Evolutionary conservation across 2,113 vertebrate species (phyloP).

Genomic region (Zosterops borbonicus): DNA sequence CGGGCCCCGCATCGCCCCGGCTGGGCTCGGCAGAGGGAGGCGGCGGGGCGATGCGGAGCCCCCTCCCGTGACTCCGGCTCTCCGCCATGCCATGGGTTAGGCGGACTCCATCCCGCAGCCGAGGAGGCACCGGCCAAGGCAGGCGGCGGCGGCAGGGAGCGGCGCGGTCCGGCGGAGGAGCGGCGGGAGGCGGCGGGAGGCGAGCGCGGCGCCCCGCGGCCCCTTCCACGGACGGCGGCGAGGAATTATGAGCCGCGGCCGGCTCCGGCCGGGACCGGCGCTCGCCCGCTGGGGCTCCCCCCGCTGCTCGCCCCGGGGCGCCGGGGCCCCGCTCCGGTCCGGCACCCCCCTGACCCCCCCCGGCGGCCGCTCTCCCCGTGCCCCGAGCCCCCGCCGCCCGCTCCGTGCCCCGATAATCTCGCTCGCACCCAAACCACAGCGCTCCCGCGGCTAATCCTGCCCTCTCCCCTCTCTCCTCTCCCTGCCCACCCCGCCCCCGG

Average conservation of each 20-base stretch:
- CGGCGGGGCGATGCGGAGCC: background rate
- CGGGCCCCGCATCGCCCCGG: no score
- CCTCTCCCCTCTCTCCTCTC: background rate
- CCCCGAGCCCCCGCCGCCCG: background rate
- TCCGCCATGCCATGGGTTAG: constrained; percentile 55
- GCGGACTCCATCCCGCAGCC: constrained; percentile 13
- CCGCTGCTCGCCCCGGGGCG: background rate
- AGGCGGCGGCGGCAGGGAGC: background rate
- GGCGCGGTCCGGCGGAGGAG: background rate
- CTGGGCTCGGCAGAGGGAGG: background rate
- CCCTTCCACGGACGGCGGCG: constrained; percentile 5
- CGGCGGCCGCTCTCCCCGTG: background rate
- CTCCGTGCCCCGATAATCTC: background rate
- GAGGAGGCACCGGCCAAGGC: background rate
- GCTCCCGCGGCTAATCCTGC: background rate
- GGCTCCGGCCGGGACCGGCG: constrained; percentile 5
- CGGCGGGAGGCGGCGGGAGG: background rate
- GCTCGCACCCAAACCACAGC: background rate
- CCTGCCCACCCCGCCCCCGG: background rate
- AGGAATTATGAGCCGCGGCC: constrained; percentile 37
- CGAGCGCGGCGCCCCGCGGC: background rate
- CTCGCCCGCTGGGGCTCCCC: background rate
- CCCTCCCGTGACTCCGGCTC: constrained; percentile 6
- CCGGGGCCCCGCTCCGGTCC: background rate
- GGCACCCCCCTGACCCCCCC: background rate